Evolutionary conservation across 1,140 invertebrate species (phyloP), one percentile per base, ranked within the genome.

Genomic region (Dendroctonus valens): DNA sequence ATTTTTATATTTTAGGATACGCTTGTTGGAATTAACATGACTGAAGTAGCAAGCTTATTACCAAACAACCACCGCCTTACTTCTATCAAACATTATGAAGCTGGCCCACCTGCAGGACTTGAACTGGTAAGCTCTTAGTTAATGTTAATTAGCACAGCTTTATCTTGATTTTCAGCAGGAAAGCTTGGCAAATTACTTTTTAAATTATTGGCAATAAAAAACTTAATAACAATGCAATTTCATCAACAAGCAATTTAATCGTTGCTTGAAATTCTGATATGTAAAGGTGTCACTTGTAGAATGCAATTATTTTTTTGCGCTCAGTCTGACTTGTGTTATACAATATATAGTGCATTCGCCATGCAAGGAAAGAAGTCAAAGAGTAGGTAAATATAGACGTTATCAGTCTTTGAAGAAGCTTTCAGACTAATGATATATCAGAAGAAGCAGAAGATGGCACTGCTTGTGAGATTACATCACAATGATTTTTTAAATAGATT

Each of bases 41-140:
- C 75, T 41, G 75, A 78, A 73, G 72, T 75, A 44, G 75, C 72
- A 6, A 75, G 70, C 69, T 65, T 76, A 46, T 64, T 75, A 41
- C 74, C 71, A 37, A 59, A 70, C 12, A 72, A 75, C 40, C 75
- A 77, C 65, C 70, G 72, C 8, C 41, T 78, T 26, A 68, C 73
- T 8, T 65, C 69, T n/a, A 75, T 76, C 6, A 65, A 75, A 9
- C 73, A 73, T 50, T 78, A 74, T 66, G 72, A 76, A 58, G 74
- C 76, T 11, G 76, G 71, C 54, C 75, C 76, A 42, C 75, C 76
- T 7, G 65, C 58, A 48, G 76, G 70, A 63, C 61, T 74, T 11
- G 70, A 73, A 65, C 48, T 76, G 65, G 75, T 76, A 68, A 72
- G 71, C 59, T 38, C 7, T 59, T 51, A 48, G 5, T 5, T 48